phyloP scores from a whole-genome alignment of 2,888 invertebrate species.

The Drosophila meridionalis region DNA sequence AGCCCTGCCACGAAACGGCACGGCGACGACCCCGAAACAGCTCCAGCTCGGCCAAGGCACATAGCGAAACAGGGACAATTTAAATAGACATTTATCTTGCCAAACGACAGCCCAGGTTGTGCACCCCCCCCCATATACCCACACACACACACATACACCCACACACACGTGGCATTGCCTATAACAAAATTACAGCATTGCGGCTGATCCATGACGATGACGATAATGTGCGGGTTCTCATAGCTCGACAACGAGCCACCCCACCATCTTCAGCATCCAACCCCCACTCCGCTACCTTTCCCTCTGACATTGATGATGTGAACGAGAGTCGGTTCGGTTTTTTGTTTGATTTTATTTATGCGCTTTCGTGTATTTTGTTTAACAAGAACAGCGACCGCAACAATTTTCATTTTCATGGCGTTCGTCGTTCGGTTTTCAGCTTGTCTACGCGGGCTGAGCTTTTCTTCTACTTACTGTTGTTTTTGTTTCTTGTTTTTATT shows the following conservation, averaged over 20 bases:
- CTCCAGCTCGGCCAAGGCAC: constrained; percentile 39
- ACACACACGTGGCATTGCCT: constrained; percentile 58
- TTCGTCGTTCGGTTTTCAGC: constrained; percentile 27
- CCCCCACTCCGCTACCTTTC: constrained; percentile 5
- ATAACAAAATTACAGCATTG: constrained; percentile 75
- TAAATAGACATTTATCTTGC: constrained; percentile 79
- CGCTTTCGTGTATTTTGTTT: constrained; percentile 67
- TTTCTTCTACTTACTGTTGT: constrained; percentile 22
- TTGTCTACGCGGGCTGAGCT: constrained; percentile 39
- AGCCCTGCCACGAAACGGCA: constrained; percentile 27
- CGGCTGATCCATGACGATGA: constrained; percentile 79
- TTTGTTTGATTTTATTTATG: constrained; percentile 78
- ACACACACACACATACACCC: constrained; percentile 28
- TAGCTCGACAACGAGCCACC: constrained; percentile 22
- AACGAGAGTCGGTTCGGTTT: constrained; percentile 54
- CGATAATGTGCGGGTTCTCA: constrained; percentile 64
- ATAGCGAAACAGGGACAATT: constrained; percentile 75
- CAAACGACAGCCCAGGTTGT: constrained; percentile 70
- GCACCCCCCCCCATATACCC: constrained; percentile 36
- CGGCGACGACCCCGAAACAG: constrained; percentile 4
- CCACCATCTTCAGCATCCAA: background rate
- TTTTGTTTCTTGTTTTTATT: constrained; percentile 66
- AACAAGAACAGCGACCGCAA: constrained; percentile 66
- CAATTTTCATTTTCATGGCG: constrained; percentile 34
- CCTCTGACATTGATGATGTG: constrained; percentile 54